phyloP scores from a whole-genome alignment of 2,797 vertebrate genomes.

The Pyrrhura leucotis region DNA sequence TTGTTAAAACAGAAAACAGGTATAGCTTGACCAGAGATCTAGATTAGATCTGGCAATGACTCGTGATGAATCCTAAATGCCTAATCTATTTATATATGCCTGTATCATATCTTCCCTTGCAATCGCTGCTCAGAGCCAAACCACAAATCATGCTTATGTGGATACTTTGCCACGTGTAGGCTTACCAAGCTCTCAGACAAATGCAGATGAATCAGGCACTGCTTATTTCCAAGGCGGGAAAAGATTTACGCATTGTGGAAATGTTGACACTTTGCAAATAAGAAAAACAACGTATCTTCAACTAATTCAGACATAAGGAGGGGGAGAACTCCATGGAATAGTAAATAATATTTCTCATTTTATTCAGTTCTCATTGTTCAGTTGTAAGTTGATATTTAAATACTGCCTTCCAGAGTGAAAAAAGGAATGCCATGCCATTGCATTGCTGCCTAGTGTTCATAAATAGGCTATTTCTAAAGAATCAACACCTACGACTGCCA shows the following conservation, averaged over 20 bases:
- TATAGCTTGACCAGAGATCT: neutral
- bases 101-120: slow-evolving; percentile 12
- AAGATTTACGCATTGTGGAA: neutral
- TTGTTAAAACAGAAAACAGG: neutral
- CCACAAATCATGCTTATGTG: neutral
- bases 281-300: neutral
- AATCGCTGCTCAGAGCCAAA: neutral
- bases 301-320: neutral
- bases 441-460: neutral
- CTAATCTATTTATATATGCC: neutral
- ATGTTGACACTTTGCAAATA: neutral
- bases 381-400: neutral
- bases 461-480: slow-evolving; percentile 1
- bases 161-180: neutral
- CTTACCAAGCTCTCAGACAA: neutral
- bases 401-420: neutral
- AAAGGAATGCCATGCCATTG: neutral
- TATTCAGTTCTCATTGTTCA: neutral
- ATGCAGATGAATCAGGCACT: neutral
- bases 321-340: neutral
- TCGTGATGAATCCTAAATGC: neutral
- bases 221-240: neutral
- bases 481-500: neutral
- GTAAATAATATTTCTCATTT: neutral
- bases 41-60: neutral